Percentiles rank a stretch among this genome's conserved stretches.
Conservation (phyloP, 2,113 vertebrate genomes). For the Cynoglossus semilaevis region DNA sequence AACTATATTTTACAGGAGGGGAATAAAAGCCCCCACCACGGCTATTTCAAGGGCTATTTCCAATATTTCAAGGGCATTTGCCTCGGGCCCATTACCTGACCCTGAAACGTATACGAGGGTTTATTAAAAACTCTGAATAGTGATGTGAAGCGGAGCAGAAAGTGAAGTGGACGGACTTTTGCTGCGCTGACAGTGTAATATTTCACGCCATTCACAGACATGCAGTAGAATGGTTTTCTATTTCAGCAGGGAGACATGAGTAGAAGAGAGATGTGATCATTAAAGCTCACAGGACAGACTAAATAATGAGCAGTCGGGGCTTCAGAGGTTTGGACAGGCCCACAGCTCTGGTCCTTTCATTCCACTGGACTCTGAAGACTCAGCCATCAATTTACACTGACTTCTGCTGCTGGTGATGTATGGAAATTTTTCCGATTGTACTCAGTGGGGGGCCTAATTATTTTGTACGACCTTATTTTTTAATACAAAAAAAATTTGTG, state of each 20-base stretch:
- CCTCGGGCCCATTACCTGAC: no score
- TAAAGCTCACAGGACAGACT: conserved; percentile 22
- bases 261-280: conserved; percentile 30
- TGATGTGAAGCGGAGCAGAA: neutral
- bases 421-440: neutral
- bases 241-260: conserved; percentile 32
- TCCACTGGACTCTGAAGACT: conserved; percentile 3
- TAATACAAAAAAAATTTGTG: no score
- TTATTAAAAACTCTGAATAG: neutral
- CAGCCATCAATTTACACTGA: neutral
- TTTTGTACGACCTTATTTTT: no score
- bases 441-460: neutral
- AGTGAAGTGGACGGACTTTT: conserved; percentile 3
- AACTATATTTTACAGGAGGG: no score
- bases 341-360: neutral
- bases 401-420: neutral
- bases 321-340: conserved; percentile 12
- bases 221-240: conserved; percentile 22
- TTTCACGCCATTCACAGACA: conserved; percentile 27
- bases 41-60: no score
- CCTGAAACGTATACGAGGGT: neutral
- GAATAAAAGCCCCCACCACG: no score
- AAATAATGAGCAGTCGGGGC: conserved; percentile 29
- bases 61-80: no score
- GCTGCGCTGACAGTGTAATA: conserved; percentile 27